Evolutionary conservation across 1,140 invertebrate species (phyloP), one percentile per base, ranked within the genome.

Genomic region (Nymphalis io): DNA sequence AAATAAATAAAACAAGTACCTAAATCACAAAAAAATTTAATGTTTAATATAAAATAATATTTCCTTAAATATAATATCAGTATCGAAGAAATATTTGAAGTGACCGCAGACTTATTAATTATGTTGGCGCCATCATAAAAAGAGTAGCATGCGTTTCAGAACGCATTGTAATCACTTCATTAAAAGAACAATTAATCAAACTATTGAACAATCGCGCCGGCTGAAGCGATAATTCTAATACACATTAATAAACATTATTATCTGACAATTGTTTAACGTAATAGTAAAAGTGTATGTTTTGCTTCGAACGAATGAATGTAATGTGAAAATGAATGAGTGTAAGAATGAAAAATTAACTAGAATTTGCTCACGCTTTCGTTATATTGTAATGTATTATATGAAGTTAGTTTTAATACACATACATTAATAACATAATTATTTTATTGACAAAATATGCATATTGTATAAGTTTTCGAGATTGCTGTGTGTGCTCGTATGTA

Each of bases 161-260:
- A 53, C 21, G 55, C 20, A 27, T 60, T 38, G 42, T 73, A 69
- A 73, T 74, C 53, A 61, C 57, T 62, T 62, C 46, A 74, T 74
- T 74, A 74, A 65, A 73, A 61, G 21, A 51, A 44, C 63, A 63
- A 74, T 74, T 70, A 70, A 70, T 70, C 72, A 70, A 60, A 69
- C 60, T 33, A 65, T 40, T 60, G 66, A 64, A 74, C 40, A 72
- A 67, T 72, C 39, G 58, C 23, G 57, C 55, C 70, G 65, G 21
- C 44, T 16, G 38, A 11, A 40, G n/a, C 48, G 63, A 55, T 51
- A 20, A 51, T 51, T 20, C 6, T 46, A 46, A 51, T 51, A 51
- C 46, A 51, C 46, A 3, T 27, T 55, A 27, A 55, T 55, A 27
- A 21, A 55, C 51, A 55, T 55, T 23, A 23, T 55, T 27, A 16